Base-by-base conservation (phyloP, 2,113 vertebrate species). In the Ptyas mucosa region DNA sequence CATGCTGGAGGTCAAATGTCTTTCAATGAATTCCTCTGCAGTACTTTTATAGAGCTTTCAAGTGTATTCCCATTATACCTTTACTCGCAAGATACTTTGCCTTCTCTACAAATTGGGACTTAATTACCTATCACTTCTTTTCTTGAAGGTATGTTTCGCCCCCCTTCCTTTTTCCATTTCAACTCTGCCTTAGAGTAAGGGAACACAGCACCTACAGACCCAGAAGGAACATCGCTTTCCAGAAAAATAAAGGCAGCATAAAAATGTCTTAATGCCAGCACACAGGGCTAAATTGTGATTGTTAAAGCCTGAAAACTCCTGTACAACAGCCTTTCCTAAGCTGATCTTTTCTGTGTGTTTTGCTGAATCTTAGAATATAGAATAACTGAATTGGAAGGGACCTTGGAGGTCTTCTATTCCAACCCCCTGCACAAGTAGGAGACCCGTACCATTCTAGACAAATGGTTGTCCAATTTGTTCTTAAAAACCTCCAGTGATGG, bases 1-100 rank as follows among this genome's bases (percentile, higher is more conserved):
- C 94, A 95, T 95, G 95, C 95, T 54, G 94, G 95, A 96, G 96
- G 96, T 97, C 96, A 97, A 97, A 97, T 89, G 52, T 95, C 93
- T 96, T 96, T 95, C 91, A 85, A 46, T 94, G 90, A 91, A 14
- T 95, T 96, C 95, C 93, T 49, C 81, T 69, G 20, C 46, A 46
- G 69, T 94, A 94, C 94, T 97, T 95, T 96, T 92, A 95, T 95
- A 69, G 91, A 94, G 92, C 92, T 95, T 96, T 96, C 94, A 93
- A 89, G 94, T 94, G 88, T 61, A 93, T 93, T 95, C 93, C 92
- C 89, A 89, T 95, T 95, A 94, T 92, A 90, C 23, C 81, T 43
- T 24, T 90, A 34, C 91, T 93, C 90, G 0, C 5, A 93, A 97
- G 94, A 89, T 94, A 93, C 91, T 96, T 96, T 95, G 64, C 92